Percentiles rank a stretch among this genome's conserved stretches.
These are phyloP conservation scores for Vireo altiloquus DNA, from an alignment of 2,113 vertebrate species.

Conservation along the genomic window DNA sequence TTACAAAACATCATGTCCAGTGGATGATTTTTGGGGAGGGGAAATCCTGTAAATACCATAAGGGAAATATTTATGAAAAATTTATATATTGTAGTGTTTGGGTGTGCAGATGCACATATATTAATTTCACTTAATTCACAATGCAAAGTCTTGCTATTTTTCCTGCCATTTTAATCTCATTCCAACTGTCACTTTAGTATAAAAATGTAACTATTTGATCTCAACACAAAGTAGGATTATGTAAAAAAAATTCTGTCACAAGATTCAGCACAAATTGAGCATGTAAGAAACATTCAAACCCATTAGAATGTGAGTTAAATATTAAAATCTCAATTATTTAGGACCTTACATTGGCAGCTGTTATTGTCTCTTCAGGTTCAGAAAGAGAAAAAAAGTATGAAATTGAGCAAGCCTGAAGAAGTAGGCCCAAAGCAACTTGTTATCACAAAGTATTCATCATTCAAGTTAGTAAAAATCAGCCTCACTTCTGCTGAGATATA, in stretches of 20 bases:
- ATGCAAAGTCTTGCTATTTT: background rate
- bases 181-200: background rate
- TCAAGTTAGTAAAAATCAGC: background rate
- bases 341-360: background rate
- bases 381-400: background rate
- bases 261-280: background rate
- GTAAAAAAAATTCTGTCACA: background rate
- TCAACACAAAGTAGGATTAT: background rate
- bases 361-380: background rate
- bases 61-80: background rate
- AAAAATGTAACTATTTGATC: background rate
- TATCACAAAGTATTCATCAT: background rate
- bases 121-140: background rate
- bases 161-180: background rate
- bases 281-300: background rate
- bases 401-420: background rate
- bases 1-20: background rate
- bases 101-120: background rate
- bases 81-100: background rate
- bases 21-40: background rate
- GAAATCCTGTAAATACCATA: background rate
- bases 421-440: background rate
- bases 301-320: background rate
- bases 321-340: background rate
- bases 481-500: background rate